A percentile compares a stretch with the other conserved stretches of the same genome.
These are phyloP conservation scores for Meloidogyne exigua DNA, from an alignment of 1,140 invertebrate species.

Conservation along the genomic window DNA sequence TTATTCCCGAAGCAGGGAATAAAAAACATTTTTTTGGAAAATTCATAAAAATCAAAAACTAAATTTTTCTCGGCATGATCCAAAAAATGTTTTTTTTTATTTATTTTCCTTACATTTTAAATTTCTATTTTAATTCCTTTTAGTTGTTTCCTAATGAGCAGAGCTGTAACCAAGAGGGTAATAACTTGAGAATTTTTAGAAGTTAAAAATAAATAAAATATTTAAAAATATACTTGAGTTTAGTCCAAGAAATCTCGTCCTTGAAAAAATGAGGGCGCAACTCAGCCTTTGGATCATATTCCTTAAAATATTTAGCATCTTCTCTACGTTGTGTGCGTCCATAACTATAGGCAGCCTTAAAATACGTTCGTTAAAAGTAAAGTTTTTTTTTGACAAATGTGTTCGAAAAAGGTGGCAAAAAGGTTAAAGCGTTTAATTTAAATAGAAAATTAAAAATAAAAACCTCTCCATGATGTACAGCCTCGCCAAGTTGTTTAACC, in stretches of 20 bases:
- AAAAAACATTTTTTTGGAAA: no score
- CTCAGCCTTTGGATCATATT: slow-evolving; percentile 14
- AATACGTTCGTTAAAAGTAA: no score
- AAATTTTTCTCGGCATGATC: no score
- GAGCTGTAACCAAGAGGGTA: background rate
- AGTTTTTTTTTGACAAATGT: no score
- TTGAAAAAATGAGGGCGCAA: slow-evolving; percentile 19
- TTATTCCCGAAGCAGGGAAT: no score
- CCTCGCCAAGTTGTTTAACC: no score
- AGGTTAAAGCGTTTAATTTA: no score
- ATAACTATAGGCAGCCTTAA: background rate
- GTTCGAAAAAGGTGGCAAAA: no score
- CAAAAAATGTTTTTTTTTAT: background rate
- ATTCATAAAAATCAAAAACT: no score
- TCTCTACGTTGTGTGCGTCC: background rate
- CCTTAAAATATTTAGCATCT: slow-evolving; percentile 23
- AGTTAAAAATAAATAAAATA: background rate
- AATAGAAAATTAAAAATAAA: no score
- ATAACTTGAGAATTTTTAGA: background rate
- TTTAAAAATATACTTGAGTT: background rate
- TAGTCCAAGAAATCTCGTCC: background rate
- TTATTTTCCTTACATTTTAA: background rate
- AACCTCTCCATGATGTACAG: no score
- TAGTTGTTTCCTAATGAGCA: background rate
- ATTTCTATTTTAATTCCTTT: background rate